Evolutionary conservation across 2,113 vertebrate species (phyloP).

Genomic region (Erythrocebus patas): DNA sequence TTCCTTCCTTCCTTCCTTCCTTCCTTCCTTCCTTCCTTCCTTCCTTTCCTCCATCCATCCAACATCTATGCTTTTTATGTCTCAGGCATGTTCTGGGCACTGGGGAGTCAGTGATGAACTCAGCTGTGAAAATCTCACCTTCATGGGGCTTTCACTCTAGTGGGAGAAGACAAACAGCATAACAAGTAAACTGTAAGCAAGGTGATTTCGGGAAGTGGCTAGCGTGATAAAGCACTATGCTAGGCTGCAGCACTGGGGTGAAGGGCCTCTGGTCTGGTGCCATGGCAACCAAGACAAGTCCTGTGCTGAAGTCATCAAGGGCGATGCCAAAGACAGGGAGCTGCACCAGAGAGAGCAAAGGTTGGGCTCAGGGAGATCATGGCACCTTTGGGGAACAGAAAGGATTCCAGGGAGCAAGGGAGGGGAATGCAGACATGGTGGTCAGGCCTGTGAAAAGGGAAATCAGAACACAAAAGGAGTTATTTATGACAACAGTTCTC

Average conservation of each 20-base stretch:
- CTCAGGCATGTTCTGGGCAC: not conserved
- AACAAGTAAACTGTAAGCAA: not conserved
- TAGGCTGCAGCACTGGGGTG: rapidly evolving
- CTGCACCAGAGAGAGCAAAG: not conserved
- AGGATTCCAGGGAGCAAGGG: not conserved
- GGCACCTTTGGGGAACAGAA: no score
- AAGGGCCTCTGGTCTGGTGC: no score
- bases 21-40: not conserved
- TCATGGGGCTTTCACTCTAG: not conserved
- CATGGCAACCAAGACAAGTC: not conserved
- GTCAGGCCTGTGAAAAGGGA: not conserved
- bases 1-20: no score
- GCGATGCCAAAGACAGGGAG: no score
- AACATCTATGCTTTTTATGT: not conserved
- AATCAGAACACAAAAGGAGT: rapidly evolving
- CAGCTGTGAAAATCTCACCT: not conserved
- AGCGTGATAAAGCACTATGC: rapidly evolving
- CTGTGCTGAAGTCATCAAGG: not conserved
- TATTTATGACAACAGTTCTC: no score
- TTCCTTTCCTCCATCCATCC: no score
- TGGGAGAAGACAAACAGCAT: not conserved
- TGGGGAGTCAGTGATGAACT: not conserved
- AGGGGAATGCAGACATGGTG: no score
- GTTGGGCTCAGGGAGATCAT: not conserved
- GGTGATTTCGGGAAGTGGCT: not conserved